Conservation (phyloP, 2,797 vertebrate species). For the Diplodus puntazzo region DNA sequence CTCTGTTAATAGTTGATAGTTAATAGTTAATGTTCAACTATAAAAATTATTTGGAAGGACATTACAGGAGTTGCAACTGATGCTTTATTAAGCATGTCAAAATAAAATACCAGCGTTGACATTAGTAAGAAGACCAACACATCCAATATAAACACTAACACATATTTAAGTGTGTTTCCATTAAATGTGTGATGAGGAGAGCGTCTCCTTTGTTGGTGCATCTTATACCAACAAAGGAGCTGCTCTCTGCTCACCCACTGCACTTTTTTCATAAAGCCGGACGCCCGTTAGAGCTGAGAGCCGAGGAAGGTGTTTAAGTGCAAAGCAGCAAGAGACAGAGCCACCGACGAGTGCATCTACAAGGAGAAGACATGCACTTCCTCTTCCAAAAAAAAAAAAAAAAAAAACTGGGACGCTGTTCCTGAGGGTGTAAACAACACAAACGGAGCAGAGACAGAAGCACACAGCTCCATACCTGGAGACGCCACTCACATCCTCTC, state of each 20-base stretch:
- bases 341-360: constrained; percentile 33
- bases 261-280: not conserved
- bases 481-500: constrained; percentile 28
- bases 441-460: constrained; percentile 46
- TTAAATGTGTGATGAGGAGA: not conserved
- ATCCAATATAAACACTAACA: not conserved
- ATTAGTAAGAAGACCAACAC: not conserved
- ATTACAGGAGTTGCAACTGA: too few species aligned
- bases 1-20: too few species aligned
- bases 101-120: not conserved
- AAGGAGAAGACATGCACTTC: constrained; percentile 43
- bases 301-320: constrained; percentile 29
- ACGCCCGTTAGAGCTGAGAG: constrained; percentile 6
- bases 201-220: too few species aligned
- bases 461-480: constrained; percentile 51
- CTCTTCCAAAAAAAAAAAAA: constrained; percentile 27
- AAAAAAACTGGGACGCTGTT: constrained; percentile 58
- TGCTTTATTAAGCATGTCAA: not conserved
- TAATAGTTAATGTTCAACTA: too few species aligned
- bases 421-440: constrained; percentile 69
- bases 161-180: not conserved
- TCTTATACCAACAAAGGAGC: not conserved
- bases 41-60: too few species aligned
- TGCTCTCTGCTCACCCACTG: not conserved
- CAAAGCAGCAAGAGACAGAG: constrained; percentile 28